phyloP scores from a whole-genome alignment of 1,140 invertebrate genomes.

The Bombus waltoni region DNA sequence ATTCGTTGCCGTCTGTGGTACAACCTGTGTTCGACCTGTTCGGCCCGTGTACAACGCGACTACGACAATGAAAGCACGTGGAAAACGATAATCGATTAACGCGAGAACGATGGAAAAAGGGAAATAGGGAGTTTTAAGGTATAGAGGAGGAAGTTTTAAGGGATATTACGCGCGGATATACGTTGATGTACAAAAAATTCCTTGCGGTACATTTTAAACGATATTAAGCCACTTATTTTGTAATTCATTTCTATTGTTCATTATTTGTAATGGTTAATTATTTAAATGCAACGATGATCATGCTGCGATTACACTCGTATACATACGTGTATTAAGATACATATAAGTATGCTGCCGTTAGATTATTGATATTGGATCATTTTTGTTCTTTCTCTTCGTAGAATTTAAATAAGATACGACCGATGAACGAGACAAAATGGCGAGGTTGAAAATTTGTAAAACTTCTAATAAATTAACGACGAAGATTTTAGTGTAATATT shows the following conservation, averaged over 20 bases:
- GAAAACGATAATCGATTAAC: constrained; percentile 45
- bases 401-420: not conserved
- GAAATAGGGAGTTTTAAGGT: not conserved
- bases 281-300: constrained; percentile 74
- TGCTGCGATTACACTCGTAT: constrained; percentile 55
- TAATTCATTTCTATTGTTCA: constrained; percentile 66
- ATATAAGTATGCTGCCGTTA: not conserved
- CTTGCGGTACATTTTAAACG: constrained; percentile 73
- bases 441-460: constrained; percentile 57
- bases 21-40: constrained; percentile 40
- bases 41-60: constrained; percentile 21
- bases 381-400: not conserved
- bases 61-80: constrained; percentile 33
- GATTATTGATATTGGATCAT: not conserved
- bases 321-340: constrained; percentile 20
- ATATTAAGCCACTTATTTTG: constrained; percentile 71
- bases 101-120: not conserved
- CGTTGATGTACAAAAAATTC: constrained; percentile 78
- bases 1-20: constrained; percentile 7
- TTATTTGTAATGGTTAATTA: constrained; percentile 60
- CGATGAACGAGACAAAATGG: not conserved
- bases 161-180: constrained; percentile 49
- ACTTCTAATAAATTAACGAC: constrained; percentile 44
- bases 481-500: constrained; percentile 56
- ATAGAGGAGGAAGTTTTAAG: constrained; percentile 10